These are phyloP conservation scores for Globodera ellingtonae DNA, from an alignment of 1,140 invertebrate genomes.

Conservation along the genomic window DNA sequence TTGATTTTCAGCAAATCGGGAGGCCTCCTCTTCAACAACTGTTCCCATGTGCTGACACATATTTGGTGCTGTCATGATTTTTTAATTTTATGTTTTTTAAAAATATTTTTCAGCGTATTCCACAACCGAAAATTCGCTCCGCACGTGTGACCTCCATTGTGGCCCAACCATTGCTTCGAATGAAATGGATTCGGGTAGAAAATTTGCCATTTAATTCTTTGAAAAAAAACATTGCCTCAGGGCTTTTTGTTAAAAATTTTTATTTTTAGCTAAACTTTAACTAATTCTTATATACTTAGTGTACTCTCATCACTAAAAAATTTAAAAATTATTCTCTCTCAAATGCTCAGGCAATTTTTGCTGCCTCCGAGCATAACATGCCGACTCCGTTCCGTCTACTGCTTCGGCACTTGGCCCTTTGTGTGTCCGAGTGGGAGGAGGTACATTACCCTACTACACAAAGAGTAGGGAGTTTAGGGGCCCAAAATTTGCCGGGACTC, in stretches of 20 bases:
- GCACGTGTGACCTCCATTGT: neutral
- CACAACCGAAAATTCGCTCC: neutral
- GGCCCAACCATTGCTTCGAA: slow-evolving; percentile 1
- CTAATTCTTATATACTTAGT: too few species aligned
- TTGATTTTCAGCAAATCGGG: neutral
- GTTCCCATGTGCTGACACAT: neutral
- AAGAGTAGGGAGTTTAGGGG: too few species aligned
- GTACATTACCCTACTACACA: neutral
- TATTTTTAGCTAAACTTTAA: too few species aligned
- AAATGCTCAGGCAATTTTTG: slow-evolving; percentile 7
- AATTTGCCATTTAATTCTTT: neutral
- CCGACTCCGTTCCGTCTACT: neutral
- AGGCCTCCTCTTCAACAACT: neutral
- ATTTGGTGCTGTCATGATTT: neutral
- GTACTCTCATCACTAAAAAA: neutral
- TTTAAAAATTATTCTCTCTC: neutral
- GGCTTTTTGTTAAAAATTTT: too few species aligned
- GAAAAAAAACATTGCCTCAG: neutral
- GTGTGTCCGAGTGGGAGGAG: neutral
- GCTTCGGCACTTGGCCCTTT: slow-evolving; percentile 5
- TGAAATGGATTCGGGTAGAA: slow-evolving; percentile 13
- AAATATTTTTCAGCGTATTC: neutral
- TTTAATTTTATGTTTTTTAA: neutral
- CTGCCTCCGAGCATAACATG: neutral
- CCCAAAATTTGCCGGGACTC: too few species aligned